Evolutionary conservation across 2,797 vertebrate genomes (phyloP), one percentile per base, ranked within the genome.

Genomic region (Adrianichthys oophorus): DNA sequence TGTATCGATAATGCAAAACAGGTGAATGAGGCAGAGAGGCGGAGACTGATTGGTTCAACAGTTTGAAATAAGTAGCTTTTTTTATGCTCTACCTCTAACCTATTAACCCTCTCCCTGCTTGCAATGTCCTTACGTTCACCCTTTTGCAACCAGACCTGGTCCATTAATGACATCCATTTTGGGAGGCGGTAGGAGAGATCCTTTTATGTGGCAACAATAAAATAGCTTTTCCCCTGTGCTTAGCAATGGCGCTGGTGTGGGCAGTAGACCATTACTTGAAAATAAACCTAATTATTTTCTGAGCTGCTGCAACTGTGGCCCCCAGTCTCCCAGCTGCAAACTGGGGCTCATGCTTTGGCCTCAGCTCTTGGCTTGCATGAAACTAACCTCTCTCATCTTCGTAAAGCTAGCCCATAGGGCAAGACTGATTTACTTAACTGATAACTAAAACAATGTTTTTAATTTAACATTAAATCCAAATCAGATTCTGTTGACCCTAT

Each of bases 221-320:
- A 90, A 85, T 79, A 75, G 78, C 76, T 88, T 85, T 82, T 82
- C 82, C 81, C 83, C 72, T 81, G 71, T 71, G 79, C 70, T 87
- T 86, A 82, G 86, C 82, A 87, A 78, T 68, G 68, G 81, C 60
- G 81, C 72, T 76, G 74, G 72, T 72, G 65, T 64, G 71, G 72
- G 83, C 80, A 89, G 75, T 70, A 76, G 75, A 85, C 85, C 87
- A 87, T 87, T 87, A 86, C 83, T 29, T 89, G 83, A 87, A 89
- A 90, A 90, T 89, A 89, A 87, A 87, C 84, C 69, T 82, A 88
- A 90, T 90, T 90, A 88, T 90, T 89, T 84, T 89, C 75, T 83
- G 65, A 78, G 76, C 70, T 7, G 50, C 75, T 82, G 80, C 62
- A 56, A 78, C 65, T 49, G 69, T 76, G 74, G 64, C 74, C 76